phyloP scores from a whole-genome alignment of 2,113 vertebrate genomes.

The Spilogale gracilis region DNA sequence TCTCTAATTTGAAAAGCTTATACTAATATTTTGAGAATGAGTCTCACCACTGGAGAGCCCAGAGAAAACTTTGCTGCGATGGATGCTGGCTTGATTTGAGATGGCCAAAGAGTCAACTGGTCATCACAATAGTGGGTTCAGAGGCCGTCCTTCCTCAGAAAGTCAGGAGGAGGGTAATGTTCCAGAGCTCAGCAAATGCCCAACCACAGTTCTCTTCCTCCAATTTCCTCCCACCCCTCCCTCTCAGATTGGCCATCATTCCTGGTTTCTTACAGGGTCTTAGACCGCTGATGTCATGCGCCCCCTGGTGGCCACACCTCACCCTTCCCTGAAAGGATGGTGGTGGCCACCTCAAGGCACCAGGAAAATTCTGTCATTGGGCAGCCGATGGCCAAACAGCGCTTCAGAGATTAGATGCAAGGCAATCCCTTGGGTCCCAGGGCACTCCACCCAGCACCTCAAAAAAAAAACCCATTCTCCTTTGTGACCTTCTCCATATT shows the following conservation, averaged over 20 bases:
- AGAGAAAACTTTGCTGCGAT: neutral
- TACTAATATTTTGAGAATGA: neutral
- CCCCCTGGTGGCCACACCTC: neutral
- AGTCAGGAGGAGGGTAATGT: neutral
- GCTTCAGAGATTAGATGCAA: too few relatives aligned
- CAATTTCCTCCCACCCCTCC: neutral
- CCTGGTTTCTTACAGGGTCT: neutral
- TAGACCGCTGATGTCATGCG: rapidly evolving
- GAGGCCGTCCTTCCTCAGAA: neutral
- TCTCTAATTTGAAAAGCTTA: neutral
- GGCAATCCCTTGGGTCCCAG: neutral
- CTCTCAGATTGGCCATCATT: neutral
- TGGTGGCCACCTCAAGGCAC: rapidly evolving
- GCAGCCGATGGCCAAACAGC: too few relatives aligned
- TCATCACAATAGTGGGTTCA: neutral
- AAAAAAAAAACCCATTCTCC: neutral
- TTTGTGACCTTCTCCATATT: neutral
- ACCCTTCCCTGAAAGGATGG: neutral
- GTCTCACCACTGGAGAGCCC: too few relatives aligned
- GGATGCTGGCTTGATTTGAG: neutral
- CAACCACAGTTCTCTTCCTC: neutral
- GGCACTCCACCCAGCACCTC: too few relatives aligned
- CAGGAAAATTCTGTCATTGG: neutral
- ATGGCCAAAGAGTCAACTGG: neutral
- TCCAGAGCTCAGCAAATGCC: neutral